These are phyloP conservation scores for Chrysomallon squamiferum DNA, from an alignment of 1,140 invertebrate species.

Conservation along the genomic window DNA sequence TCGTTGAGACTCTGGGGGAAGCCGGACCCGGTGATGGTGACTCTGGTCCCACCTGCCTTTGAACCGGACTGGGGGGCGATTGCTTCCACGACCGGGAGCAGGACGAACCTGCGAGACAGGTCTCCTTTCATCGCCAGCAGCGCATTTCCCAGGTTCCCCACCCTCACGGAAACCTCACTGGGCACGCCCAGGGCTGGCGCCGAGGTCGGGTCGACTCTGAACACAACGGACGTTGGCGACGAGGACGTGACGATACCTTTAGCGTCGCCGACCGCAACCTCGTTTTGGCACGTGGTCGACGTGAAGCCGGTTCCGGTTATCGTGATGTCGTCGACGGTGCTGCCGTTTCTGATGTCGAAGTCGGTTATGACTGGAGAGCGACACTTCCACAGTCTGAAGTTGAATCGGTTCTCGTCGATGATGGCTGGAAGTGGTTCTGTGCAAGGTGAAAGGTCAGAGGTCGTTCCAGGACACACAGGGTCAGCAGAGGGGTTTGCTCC, in stretches of 20 bases:
- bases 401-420: slow-evolving; percentile 19
- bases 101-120: slow-evolving; percentile 16
- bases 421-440: slow-evolving; percentile 2
- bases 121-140: slow-evolving; percentile 15
- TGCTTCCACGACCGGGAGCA: slow-evolving; percentile 27
- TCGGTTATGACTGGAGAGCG: slow-evolving; percentile 30
- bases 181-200: slow-evolving; percentile 17
- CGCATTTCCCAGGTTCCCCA: slow-evolving; percentile 37
- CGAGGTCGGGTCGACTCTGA: slow-evolving; percentile 16
- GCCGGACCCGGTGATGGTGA: slow-evolving; percentile 35
- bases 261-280: slow-evolving; percentile 24
- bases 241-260: slow-evolving; percentile 9
- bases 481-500: neutral
- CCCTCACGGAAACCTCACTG: slow-evolving; percentile 22
- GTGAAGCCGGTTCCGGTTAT: slow-evolving; percentile 37
- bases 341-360: slow-evolving; percentile 25
- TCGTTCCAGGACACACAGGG: neutral
- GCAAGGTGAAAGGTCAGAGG: slow-evolving; percentile 14
- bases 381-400: slow-evolving; percentile 36
- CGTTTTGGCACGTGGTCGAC: slow-evolving; percentile 32
- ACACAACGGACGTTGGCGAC: slow-evolving; percentile 2
- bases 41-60: slow-evolving; percentile 22
- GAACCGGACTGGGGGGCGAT: slow-evolving; percentile 32
- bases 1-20: slow-evolving; percentile 8
- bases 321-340: slow-evolving; percentile 22